These are phyloP conservation scores for Galerucella calmariensis DNA, from an alignment of 2,888 invertebrate genomes.

Conservation along the genomic window DNA sequence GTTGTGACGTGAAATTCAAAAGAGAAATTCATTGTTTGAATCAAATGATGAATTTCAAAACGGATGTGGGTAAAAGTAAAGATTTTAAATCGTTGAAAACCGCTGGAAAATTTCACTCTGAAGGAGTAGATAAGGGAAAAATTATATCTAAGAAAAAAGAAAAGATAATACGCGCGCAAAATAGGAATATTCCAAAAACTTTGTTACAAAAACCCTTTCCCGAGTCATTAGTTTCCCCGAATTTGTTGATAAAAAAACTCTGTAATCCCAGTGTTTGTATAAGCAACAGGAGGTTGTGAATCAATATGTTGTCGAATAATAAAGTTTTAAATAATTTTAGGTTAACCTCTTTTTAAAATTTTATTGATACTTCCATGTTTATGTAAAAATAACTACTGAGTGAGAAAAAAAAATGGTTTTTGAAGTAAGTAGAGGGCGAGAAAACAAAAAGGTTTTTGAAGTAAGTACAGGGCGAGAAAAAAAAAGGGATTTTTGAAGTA, in stretches of 20 bases:
- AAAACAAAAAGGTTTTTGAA: no score
- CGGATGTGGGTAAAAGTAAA: background rate
- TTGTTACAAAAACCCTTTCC: background rate
- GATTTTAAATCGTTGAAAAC: background rate
- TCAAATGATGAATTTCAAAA: background rate
- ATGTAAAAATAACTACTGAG: no score
- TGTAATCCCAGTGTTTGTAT: background rate
- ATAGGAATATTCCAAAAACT: background rate
- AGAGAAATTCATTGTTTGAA: background rate
- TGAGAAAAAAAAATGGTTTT: no score
- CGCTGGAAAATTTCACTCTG: background rate
- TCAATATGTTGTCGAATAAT: background rate
- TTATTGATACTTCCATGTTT: no score
- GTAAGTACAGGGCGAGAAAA: no score
- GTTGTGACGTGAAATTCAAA: background rate
- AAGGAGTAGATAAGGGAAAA: background rate
- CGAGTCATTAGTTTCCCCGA: background rate
- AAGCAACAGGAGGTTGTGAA: background rate
- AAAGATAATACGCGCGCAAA: background rate
- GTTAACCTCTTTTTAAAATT: no score
- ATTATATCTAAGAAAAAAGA: conserved; percentile 1
- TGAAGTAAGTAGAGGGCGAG: no score
- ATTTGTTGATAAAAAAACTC: background rate
- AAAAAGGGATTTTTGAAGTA: no score
- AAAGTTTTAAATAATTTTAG: no score